Percentiles rank a stretch among this genome's conserved stretches.
Evolutionary conservation across 2,797 vertebrate species (phyloP).

Genomic region (Spatula clypeata): DNA sequence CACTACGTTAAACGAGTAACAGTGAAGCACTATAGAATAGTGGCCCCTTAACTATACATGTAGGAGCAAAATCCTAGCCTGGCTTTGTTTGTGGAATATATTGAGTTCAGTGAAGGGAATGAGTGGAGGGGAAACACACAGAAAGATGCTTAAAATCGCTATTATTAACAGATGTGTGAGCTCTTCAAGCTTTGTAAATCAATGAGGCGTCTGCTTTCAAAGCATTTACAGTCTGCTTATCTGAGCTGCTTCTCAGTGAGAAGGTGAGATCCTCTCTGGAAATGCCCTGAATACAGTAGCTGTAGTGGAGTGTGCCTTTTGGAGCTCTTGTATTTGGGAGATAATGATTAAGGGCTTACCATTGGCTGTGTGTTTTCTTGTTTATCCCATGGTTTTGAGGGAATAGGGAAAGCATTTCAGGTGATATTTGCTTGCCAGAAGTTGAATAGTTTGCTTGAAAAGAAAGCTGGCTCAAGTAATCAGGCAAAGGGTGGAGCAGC

Average conservation of each 20-base stretch:
- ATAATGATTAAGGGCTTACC: background rate
- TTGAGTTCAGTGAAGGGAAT: background rate
- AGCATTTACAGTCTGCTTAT: background rate
- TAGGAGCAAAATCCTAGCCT: background rate
- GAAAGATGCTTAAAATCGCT: background rate
- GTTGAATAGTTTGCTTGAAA: background rate
- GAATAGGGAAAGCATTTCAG: background rate
- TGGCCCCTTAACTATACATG: accelerated
- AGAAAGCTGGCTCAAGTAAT: background rate
- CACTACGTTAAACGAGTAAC: background rate
- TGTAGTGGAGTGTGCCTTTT: background rate
- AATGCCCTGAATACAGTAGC: background rate
- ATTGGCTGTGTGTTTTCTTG: background rate
- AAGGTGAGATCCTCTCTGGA: background rate
- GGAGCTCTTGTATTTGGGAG: background rate
- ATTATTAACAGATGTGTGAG: background rate
- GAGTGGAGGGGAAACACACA: background rate
- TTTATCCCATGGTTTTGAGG: background rate
- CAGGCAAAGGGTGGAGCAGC: background rate
- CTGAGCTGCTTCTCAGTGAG: background rate
- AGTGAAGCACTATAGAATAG: background rate
- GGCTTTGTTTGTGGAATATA: background rate
- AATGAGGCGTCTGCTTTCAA: background rate
- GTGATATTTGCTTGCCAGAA: background rate
- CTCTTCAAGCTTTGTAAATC: background rate